Conservation (phyloP, 2,113 vertebrate species). For the Dinomys branickii region DNA sequence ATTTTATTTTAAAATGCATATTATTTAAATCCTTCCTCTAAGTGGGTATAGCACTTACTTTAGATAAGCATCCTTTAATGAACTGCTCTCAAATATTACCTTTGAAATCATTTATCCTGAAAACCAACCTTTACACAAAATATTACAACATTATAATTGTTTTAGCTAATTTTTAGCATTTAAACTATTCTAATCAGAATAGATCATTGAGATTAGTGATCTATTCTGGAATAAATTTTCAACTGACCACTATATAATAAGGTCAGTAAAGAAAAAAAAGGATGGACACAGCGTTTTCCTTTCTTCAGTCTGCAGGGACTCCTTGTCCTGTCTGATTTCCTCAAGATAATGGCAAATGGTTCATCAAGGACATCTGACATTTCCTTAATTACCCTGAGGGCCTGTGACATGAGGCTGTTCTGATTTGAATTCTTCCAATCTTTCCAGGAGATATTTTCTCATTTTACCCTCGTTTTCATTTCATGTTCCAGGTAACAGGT, state of each 20-base stretch:
- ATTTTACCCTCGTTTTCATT: constrained; percentile 56
- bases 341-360: constrained; percentile 49
- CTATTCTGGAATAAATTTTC: constrained; percentile 29
- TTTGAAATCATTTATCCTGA: not conserved
- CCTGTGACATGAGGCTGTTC: not conserved
- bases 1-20: not conserved
- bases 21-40: not conserved
- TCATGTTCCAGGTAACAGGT: constrained; percentile 48
- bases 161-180: not conserved
- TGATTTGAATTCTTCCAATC: constrained; percentile 59
- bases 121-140: not conserved
- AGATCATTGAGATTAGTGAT: not conserved
- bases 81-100: not conserved
- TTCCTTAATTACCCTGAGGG: constrained; percentile 67
- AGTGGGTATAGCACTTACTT: not conserved
- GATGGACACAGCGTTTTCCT: constrained; percentile 39
- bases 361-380: constrained; percentile 66
- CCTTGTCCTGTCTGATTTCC: constrained; percentile 61
- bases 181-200: too few species aligned
- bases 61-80: not conserved
- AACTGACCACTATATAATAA: constrained; percentile 48
- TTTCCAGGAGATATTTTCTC: constrained; percentile 54
- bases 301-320: not conserved
- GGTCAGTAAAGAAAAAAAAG: constrained; percentile 58
- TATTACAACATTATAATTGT: not conserved